Conservation (phyloP, 2,797 vertebrate species). For the Syndactyla subalaris region DNA sequence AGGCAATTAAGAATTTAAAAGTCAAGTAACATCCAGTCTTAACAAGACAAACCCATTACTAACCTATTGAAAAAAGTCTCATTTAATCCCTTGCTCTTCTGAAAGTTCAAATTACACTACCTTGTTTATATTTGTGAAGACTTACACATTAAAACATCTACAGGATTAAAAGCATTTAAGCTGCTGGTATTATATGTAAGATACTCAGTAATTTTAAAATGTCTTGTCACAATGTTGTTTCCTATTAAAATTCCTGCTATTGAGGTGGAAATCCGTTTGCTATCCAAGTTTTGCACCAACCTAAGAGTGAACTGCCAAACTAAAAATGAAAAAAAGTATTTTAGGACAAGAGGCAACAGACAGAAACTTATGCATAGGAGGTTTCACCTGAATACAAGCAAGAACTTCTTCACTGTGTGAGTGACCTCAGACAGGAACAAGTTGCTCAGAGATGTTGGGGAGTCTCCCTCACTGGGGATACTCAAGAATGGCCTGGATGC, state of each 20-base stretch:
- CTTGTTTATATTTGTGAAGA: not conserved
- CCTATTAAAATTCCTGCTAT: not conserved
- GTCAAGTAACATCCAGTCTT: not conserved
- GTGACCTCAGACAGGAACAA: not conserved
- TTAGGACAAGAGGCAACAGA: not conserved
- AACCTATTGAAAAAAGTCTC: not conserved
- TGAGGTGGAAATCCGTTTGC: not conserved
- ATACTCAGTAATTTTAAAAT: not conserved
- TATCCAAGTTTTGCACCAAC: not conserved
- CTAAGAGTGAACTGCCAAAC: rapidly evolving
- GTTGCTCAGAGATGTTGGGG: not conserved
- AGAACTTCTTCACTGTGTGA: too few species aligned
- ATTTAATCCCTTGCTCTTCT: not conserved
- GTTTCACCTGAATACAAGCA: not conserved
- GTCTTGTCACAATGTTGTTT: rapidly evolving
- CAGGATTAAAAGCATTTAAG: not conserved
- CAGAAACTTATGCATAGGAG: not conserved
- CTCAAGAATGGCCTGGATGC: not conserved
- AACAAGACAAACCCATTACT: not conserved
- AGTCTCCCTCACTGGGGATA: not conserved
- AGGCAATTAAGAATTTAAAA: not conserved
- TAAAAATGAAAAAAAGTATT: rapidly evolving
- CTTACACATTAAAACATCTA: rapidly evolving
- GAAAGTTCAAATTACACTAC: not conserved
- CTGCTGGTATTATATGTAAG: rapidly evolving